Conservation (phyloP, 2,113 vertebrate species). For the Polypterus bichir region DNA sequence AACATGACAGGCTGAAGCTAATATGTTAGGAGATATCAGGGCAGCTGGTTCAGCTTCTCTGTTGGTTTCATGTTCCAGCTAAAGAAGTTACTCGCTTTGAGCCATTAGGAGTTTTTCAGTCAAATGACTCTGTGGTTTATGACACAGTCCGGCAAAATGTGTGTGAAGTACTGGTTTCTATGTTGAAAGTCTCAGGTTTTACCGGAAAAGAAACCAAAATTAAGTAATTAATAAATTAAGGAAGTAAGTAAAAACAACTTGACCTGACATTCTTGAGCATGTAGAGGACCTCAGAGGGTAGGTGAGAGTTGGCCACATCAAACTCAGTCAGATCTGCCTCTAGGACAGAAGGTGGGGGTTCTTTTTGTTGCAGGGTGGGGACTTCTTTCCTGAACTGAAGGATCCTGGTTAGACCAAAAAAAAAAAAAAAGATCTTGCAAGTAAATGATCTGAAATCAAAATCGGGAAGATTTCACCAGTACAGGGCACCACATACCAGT, state of each 20-base stretch:
- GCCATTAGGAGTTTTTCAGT: too few relatives aligned
- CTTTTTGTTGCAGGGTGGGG: conserved; percentile 75
- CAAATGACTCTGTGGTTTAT: too few relatives aligned
- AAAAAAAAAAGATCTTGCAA: neutral
- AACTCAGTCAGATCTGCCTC: conserved; percentile 83
- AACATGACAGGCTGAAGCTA: neutral
- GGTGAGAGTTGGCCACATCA: conserved; percentile 79
- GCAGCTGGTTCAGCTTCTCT: too few relatives aligned
- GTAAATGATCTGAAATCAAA: too few relatives aligned
- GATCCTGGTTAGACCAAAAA: conserved; percentile 41
- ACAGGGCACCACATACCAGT: neutral
- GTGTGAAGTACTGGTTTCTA: too few relatives aligned
- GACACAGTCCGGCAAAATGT: too few relatives aligned
- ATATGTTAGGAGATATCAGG: neutral
- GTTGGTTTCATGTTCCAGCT: too few relatives aligned
- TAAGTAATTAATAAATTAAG: too few relatives aligned
- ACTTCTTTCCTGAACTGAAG: conserved; percentile 80
- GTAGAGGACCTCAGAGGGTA: conserved; percentile 92
- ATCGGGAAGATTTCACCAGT: too few relatives aligned
- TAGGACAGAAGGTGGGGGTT: conserved; percentile 72
- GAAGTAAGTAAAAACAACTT: neutral
- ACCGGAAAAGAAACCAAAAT: too few relatives aligned
- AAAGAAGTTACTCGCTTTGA: too few relatives aligned
- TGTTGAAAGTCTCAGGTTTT: too few relatives aligned
- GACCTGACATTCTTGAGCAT: conserved; percentile 95